Evolutionary conservation across 2,113 vertebrate species (phyloP).

Genomic region (Pycnonotus jocosus): DNA sequence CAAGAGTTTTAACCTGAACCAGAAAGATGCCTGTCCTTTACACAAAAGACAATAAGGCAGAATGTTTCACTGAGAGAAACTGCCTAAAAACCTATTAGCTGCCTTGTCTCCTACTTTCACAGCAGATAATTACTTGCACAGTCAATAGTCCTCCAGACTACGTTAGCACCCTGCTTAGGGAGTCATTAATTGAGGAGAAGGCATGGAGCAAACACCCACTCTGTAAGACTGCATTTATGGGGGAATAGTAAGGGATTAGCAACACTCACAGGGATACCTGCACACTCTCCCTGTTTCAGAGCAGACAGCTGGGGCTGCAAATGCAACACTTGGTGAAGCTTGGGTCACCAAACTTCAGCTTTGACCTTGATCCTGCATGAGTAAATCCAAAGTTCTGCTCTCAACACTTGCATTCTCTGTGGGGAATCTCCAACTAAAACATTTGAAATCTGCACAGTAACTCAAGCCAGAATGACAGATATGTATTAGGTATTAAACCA

Average conservation of each 20-base stretch:
- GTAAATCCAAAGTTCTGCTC: not conserved
- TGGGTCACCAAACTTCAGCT: not conserved
- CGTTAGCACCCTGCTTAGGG: not conserved
- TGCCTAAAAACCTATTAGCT: not conserved
- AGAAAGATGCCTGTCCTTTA: not conserved
- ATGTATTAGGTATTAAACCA: not conserved
- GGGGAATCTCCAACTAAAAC: not conserved
- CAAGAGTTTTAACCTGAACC: not conserved
- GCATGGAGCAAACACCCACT: not conserved
- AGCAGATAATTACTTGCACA: not conserved
- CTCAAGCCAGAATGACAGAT: not conserved
- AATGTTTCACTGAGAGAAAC: not conserved
- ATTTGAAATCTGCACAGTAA: not conserved
- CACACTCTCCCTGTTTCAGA: fast-evolving
- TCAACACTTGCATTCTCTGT: not conserved
- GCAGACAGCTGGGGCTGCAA: not conserved
- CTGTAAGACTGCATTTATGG: not conserved
- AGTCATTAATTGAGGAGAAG: not conserved
- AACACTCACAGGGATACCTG: not conserved
- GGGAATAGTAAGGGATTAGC: not conserved
- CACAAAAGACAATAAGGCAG: not conserved
- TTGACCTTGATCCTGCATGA: not conserved
- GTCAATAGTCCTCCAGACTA: not conserved
- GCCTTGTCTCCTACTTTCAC: not conserved
- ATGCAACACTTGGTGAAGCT: not conserved